phyloP scores from a whole-genome alignment of 2,113 vertebrate genomes.

The Psittacula cyanocephala region DNA sequence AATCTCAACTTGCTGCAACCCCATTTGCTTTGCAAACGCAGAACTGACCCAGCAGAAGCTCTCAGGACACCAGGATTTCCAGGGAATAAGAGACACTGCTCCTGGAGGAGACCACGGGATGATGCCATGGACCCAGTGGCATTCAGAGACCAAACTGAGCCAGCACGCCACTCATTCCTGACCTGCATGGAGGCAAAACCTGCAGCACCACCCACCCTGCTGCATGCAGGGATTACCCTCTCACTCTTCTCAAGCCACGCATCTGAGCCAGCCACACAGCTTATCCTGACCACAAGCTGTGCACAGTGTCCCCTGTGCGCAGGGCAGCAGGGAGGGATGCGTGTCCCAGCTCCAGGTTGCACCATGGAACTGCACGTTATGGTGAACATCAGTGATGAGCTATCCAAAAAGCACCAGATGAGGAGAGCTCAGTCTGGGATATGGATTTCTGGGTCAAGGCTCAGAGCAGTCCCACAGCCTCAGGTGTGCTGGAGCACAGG shows the following conservation, averaged over 20 bases:
- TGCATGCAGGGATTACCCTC: not conserved
- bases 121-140: rapidly evolving
- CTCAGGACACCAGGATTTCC: not conserved
- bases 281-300: not conserved
- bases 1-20: not conserved
- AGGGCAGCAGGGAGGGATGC: rapidly evolving
- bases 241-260: not conserved
- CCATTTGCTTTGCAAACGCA: not conserved
- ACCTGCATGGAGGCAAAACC: rapidly evolving
- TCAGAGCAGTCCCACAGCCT: rapidly evolving
- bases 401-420: not conserved
- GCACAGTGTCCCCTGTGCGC: rapidly evolving
- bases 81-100: not conserved
- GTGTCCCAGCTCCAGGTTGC: not conserved
- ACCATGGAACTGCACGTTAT: not conserved
- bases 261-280: rapidly evolving
- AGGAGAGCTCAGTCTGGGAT: rapidly evolving
- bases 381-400: not conserved
- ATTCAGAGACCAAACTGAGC: not conserved
- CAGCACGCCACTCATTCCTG: rapidly evolving
- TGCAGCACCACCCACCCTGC: rapidly evolving
- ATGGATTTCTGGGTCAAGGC: not conserved
- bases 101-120: not conserved
- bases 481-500: not conserved
- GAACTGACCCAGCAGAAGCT: not conserved